A percentile compares a stretch with the other conserved stretches of the same genome.
Evolutionary conservation across 2,797 vertebrate genomes (phyloP).

Genomic region (Acipenser ruthenus): DNA sequence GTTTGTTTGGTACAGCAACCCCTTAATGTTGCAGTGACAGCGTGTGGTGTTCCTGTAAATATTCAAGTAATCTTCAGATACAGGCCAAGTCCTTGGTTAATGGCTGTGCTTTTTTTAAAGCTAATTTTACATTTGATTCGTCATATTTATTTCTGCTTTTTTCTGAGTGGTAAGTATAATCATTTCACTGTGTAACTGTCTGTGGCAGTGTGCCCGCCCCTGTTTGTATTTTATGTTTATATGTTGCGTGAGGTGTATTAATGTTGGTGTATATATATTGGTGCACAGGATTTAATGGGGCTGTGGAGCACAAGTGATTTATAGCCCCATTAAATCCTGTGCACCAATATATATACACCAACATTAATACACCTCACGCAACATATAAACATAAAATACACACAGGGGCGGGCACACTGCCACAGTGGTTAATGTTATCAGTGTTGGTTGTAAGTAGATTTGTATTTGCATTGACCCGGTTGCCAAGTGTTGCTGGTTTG

Average conservation of each 20-base stretch:
- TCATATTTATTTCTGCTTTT: background rate
- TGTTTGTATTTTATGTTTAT: too few species aligned
- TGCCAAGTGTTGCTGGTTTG: slow-evolving; percentile 20
- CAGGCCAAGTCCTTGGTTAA: background rate
- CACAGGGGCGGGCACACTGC: too few species aligned
- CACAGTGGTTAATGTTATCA: too few species aligned
- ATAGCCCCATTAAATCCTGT: background rate
- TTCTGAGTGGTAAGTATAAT: background rate
- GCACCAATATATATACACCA: too few species aligned
- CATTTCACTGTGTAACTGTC: too few species aligned
- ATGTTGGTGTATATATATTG: too few species aligned
- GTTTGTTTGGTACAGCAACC: too few species aligned
- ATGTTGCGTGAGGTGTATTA: too few species aligned
- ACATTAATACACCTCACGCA: too few species aligned
- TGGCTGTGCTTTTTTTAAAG: slow-evolving; percentile 24
- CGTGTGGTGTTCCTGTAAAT: slow-evolving; percentile 35
- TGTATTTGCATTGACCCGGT: slow-evolving; percentile 13
- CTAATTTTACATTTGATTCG: background rate
- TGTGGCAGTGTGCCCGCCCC: too few species aligned
- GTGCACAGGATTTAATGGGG: background rate
- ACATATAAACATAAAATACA: too few species aligned
- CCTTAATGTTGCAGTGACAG: slow-evolving; percentile 34
- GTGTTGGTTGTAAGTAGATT: slow-evolving; percentile 16
- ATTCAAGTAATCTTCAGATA: slow-evolving; percentile 2
- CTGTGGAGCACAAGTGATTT: too few species aligned